Conservation (phyloP, 1,140 invertebrate species). For the Pseudomyrmex flavicornis region DNA sequence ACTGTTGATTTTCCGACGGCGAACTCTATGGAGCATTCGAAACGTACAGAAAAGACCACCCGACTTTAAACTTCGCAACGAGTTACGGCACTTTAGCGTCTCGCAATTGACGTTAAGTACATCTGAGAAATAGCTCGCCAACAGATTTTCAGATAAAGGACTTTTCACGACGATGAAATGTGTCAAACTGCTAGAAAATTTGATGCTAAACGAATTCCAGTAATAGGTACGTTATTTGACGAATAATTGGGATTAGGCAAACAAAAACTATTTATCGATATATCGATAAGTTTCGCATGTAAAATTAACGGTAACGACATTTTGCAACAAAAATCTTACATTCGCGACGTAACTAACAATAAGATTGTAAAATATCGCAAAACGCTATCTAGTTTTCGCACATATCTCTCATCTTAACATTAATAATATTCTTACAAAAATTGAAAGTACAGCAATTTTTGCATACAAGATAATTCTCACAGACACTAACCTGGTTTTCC, state of each 20-base stretch:
- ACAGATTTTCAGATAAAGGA: slow-evolving; percentile 18
- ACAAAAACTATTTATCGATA: not conserved
- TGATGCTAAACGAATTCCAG: not conserved
- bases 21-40: slow-evolving; percentile 11
- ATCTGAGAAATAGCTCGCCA: not conserved
- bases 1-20: slow-evolving; percentile 41
- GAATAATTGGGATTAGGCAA: not conserved
- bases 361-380: too few relatives aligned
- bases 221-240: not conserved
- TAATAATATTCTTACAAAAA: too few relatives aligned
- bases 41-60: slow-evolving; percentile 15
- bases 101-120: slow-evolving; percentile 37
- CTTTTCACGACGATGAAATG: slow-evolving; percentile 6
- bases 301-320: too few relatives aligned
- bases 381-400: too few relatives aligned
- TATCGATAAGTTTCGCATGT: too few relatives aligned
- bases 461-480: not conserved
- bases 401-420: too few relatives aligned
- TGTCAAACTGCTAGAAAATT: not conserved
- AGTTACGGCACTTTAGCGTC: slow-evolving; percentile 5
- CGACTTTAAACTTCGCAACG: slow-evolving; percentile 10
- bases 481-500: too few relatives aligned
- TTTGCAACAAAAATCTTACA: too few relatives aligned
- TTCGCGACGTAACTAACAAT: too few relatives aligned
- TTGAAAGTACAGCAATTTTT: too few relatives aligned